Base-by-base conservation (phyloP, 2,888 invertebrate genomes). In the Trichogramma evanescens region DNA sequence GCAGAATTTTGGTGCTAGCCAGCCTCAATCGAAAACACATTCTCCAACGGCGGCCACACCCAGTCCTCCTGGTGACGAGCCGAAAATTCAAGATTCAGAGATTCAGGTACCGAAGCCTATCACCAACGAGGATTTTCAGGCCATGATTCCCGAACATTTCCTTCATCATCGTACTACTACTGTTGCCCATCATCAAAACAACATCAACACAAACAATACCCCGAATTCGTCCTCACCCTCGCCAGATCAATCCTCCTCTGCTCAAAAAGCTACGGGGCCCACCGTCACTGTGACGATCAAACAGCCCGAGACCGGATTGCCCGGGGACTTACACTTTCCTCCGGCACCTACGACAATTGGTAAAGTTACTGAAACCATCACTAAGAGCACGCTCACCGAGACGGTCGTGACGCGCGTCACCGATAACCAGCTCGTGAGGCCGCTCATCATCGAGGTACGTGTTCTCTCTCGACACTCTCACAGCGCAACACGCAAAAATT, bases 301-400 rank as follows among this genome's bases (percentile, higher is more conserved):
- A 81, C 88, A 90, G 78, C 79, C 83, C 64, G 80, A 79, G 63
- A 63, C 39, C 54, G 81, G 81, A 70, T 79, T 83, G 70, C 84
- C 87, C 71, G 87, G 86, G 72, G 83, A 85, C 71, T 84, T 88
- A 72, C 83, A 85, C 76, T 85, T 89, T 74, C 92, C 92, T 70
- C 91, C 93, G 74, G 85, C 92, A 70, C 92, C 91, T 67, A 88
- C 89, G 66, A 84, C 88, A 70, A 85, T 90, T 77, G 94, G 94
- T 78, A 85, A 86, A 79, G 90, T 93, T 82, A 94, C 93, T 70
- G 95, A 95, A 83, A 92, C 91, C 80, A 91, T 95, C 84, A 95
- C 94, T 80, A 94, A 93, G 86, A 92, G 93, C 77, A 94, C 94
- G 70, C 89, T 93, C 83, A 94, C 94, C 75, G 94, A 95, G 84